Base-by-base conservation (phyloP, 2,888 invertebrate genomes). In the Salpingus planirostris region DNA sequence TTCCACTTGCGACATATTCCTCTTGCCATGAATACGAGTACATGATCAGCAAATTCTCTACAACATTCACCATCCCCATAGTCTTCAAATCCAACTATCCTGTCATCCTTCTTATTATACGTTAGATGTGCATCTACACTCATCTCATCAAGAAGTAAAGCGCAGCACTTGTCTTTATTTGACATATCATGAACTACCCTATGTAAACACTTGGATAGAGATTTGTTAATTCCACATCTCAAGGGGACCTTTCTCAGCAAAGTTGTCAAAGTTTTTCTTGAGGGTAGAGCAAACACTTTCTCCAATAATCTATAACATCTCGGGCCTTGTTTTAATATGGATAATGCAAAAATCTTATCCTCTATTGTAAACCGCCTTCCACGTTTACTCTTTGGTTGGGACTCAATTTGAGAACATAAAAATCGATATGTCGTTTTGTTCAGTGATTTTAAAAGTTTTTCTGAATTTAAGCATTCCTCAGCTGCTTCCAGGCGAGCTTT, bases 91-190 rank as follows among this genome's bases (percentile, higher is more conserved):
- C 33, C 33, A 4, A 11, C 24, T 21, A 40, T 29, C 11, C 3
- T n/a, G 11, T 37, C 30, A 1, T 8, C 7, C 29, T 24, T 23
- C 10, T 15, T 18, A 14, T 30, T 24, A 13, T 24, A 30, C 3
- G 13, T 7, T 11, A 40, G 13, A 4, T 10, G 11, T 1, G 31
- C 23, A 24, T 37, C 31, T 13, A 37, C 7, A 6, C 28, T 10
- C 34, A 37, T 33, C 29, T 40, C 40, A 31, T 40, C 37, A 22
- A 37, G 37, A n/a, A 37, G 11, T 8, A 40, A 15, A n/a, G 11
- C 12, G 18, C 40, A 40, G 18, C 28, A 28, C 5, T 10, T 22
- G 4, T 30, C 30, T 3, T 2, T 14, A 6, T 3, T 6, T 13
- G 22, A 3, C 14, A 30, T 2, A 10, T 23, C n/a, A 3, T 23